A percentile compares a stretch with the other conserved stretches of the same genome.
These are phyloP conservation scores for Trichonephila clavipes DNA, from an alignment of 1,140 invertebrate genomes.

Conservation along the genomic window DNA sequence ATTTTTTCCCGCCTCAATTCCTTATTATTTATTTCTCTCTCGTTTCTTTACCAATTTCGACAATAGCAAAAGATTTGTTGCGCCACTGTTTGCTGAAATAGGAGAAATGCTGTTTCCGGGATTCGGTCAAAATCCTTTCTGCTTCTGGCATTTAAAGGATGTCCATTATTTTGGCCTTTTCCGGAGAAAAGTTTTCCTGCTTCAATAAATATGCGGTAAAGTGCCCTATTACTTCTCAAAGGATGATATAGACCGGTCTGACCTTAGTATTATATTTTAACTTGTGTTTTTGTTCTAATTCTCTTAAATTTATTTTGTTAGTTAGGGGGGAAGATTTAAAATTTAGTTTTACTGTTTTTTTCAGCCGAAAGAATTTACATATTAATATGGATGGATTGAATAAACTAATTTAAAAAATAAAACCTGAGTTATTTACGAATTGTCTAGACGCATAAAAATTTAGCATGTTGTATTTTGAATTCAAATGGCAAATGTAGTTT, in stretches of 20 bases:
- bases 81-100: slow-evolving; percentile 6
- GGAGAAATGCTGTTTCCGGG: background rate
- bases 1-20: background rate
- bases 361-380: no score
- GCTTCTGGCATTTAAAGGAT: background rate
- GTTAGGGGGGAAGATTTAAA: no score
- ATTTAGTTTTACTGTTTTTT: no score
- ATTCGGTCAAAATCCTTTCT: background rate
- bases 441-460: no score
- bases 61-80: background rate
- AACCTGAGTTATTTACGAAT: no score
- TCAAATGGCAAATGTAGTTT: no score
- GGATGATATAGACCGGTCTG: background rate
- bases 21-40: background rate
- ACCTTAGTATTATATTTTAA: no score
- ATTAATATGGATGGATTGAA: no score
- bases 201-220: background rate
- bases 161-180: background rate
- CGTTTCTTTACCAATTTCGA: background rate
- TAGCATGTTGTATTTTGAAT: no score
- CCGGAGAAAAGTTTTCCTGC: background rate
- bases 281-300: no score
- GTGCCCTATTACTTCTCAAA: background rate
- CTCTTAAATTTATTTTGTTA: no score
- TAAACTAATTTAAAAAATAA: no score